Base-by-base conservation (phyloP, 2,797 vertebrate genomes). In the Anas capensis region DNA sequence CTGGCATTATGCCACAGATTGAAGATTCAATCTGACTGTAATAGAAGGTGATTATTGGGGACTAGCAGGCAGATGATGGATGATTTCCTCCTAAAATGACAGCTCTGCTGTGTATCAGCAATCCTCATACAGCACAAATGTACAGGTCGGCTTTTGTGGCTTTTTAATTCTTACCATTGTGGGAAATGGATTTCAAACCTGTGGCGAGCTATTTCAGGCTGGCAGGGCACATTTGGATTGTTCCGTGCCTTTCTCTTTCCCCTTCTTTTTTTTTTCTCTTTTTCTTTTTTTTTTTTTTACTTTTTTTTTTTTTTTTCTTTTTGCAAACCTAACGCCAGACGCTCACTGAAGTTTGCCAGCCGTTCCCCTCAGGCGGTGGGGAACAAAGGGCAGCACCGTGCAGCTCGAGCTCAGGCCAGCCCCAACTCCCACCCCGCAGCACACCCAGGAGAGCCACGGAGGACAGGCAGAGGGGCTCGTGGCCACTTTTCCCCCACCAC, bases 21-120 rank as follows among this genome's bases (percentile, higher is more conserved):
- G 96, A 97, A 98, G 98, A 98, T 97, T 97, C 97, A 96, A 97
- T 97, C 95, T 97, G 97, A 98, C 97, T 97, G 96, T 97, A 98
- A 98, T 97, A 97, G 97, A 97, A 97, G 97, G 96, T 97, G 98
- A 97, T 97, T 98, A 97, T 97, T 98, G 97, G 98, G 92, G 97
- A 97, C 97, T 97, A 97, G 97, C 96, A 97, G 96, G 97, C 97
- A 97, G 94, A 97, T 98, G 98, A 98, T 98, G 97, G 97, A 98
- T 98, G 98, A 96, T 97, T 98, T 98, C 97, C 96, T 97, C 97
- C 98, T 97, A 97, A 98, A 98, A 98, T 97, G 98, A 98, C 97
- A 98, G 97, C 96, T 96, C 94, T 94, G 92, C 96, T 96, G 92
- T 93, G 93, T 96, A 93, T 93, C 82, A 68, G 91, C 94, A 92